These are phyloP conservation scores for Tragopan temminckii DNA, from an alignment of 2,797 vertebrate genomes.

Conservation along the genomic window DNA sequence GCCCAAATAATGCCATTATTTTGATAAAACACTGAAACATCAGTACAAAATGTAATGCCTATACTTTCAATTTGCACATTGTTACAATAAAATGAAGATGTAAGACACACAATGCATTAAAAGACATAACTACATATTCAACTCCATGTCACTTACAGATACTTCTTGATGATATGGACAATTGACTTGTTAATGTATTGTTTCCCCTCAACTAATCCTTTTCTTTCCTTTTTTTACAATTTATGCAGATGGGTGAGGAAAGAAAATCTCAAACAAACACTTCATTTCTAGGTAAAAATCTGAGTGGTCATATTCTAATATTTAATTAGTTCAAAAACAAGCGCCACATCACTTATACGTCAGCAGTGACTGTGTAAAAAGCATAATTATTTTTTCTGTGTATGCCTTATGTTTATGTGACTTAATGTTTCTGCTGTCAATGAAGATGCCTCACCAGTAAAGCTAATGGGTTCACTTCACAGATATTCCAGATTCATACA, in stretches of 20 bases:
- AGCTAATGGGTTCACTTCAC: constrained; percentile 82
- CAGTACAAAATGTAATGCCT: constrained; percentile 29
- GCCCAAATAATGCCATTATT: constrained; percentile 25
- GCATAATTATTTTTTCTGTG: background rate
- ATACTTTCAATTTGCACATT: constrained; percentile 11
- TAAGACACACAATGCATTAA: constrained; percentile 5
- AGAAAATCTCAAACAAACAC: background rate
- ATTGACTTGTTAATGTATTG: background rate
- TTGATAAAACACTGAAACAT: constrained; percentile 43
- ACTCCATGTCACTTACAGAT: constrained; percentile 23
- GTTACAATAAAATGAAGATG: constrained; percentile 28
- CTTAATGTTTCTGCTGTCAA: constrained; percentile 53
- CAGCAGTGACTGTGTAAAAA: constrained; percentile 28
- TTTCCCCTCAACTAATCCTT: constrained; percentile 23
- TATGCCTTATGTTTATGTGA: constrained; percentile 13
- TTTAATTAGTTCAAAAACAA: constrained; percentile 60
- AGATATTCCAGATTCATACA: constrained; percentile 88
- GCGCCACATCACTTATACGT: constrained; percentile 17
- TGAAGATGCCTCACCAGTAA: constrained; percentile 74
- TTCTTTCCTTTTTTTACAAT: constrained; percentile 31
- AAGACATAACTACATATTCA: constrained; percentile 2
- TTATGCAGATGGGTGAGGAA: background rate
- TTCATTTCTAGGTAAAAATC: constrained; percentile 11
- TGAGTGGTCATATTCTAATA: background rate
- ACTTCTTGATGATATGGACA: background rate